Evolutionary conservation across 2,113 vertebrate genomes (phyloP).

Genomic region (Rhinogobius similis): DNA sequence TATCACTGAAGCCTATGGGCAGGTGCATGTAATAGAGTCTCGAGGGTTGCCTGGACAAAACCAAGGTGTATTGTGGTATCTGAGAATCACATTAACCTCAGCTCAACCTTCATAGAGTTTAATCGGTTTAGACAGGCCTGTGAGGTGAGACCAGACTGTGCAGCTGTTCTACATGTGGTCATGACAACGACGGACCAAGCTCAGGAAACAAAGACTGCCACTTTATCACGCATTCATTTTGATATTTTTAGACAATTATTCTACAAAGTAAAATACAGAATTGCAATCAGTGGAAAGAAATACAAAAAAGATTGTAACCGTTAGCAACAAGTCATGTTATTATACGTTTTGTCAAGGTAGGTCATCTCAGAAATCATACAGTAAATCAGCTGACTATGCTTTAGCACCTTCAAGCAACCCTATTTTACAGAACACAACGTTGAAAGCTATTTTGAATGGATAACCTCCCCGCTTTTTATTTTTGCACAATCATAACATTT

Average conservation of each 20-base stretch:
- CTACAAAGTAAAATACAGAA: not conserved
- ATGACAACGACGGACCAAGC: not conserved
- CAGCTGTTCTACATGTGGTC: conserved; percentile 6
- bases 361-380: too few relatives aligned
- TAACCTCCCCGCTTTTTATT: too few relatives aligned
- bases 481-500: not conserved
- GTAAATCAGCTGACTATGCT: too few relatives aligned
- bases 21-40: conserved; percentile 1
- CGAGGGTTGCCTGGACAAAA: not conserved
- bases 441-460: not conserved
- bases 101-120: conserved; percentile 6
- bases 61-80: not conserved
- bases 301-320: too few relatives aligned
- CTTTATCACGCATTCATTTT: not conserved
- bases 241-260: not conserved
- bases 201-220: not conserved
- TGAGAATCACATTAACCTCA: conserved; percentile 16
- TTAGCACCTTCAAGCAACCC: too few relatives aligned
- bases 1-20: conserved; percentile 1
- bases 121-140: conserved; percentile 12
- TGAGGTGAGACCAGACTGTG: conserved; percentile 1
- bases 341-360: too few relatives aligned
- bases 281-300: too few relatives aligned
- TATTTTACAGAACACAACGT: not conserved
- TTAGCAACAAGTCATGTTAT: too few relatives aligned